These are phyloP conservation scores for Nomada flava DNA, from an alignment of 2,888 invertebrate species.

Conservation along the genomic window DNA sequence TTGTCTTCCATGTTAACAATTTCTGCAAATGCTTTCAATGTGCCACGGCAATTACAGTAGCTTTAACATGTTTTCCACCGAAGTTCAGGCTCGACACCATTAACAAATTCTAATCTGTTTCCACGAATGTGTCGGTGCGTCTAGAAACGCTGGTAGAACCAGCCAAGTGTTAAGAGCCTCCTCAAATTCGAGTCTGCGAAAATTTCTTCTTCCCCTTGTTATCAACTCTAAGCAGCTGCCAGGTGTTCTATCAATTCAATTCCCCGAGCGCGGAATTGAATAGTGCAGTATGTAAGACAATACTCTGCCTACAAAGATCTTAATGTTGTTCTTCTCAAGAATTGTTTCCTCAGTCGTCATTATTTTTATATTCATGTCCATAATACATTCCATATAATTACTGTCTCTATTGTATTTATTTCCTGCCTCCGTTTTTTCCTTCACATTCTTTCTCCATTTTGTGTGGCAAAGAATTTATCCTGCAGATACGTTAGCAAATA, in stretches of 20 bases:
- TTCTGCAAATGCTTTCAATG: background rate
- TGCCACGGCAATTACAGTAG: slow-evolving; percentile 22
- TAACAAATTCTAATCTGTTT: slow-evolving; percentile 70
- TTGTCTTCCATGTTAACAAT: slow-evolving; percentile 12
- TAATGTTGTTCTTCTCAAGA: background rate
- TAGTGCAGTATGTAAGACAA: background rate
- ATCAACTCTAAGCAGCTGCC: slow-evolving; percentile 7
- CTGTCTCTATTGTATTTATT: no score
- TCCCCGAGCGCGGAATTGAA: slow-evolving; percentile 10
- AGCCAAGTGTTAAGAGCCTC: slow-evolving; percentile 1
- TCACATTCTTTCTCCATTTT: no score
- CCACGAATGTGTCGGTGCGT: slow-evolving; percentile 35
- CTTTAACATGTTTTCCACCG: slow-evolving; percentile 25
- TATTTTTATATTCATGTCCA: no score
- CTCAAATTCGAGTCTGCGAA: background rate
- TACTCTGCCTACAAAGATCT: background rate
- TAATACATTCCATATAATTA: no score
- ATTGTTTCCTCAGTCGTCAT: background rate
- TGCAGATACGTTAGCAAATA: no score
- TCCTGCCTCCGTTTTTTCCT: no score
- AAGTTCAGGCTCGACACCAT: slow-evolving; percentile 52
- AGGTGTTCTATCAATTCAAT: slow-evolving; percentile 8
- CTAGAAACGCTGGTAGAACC: slow-evolving; percentile 34
- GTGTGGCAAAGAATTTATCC: no score
- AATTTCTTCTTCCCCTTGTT: slow-evolving; percentile 18